Conservation (phyloP, 92 coral and sea anemone species). For the Heteractis magnifica region DNA sequence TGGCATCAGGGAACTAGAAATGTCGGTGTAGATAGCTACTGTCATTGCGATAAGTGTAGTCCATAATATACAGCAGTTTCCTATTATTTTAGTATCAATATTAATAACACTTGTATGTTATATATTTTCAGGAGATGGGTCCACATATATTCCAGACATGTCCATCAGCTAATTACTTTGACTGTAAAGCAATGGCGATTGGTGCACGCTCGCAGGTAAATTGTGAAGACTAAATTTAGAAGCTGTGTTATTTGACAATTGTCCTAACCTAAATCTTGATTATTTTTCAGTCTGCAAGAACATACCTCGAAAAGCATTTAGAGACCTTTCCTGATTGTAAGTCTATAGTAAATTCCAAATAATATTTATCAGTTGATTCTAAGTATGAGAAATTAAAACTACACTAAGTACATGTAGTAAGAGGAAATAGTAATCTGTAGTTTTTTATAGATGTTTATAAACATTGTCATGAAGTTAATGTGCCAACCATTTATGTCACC, state of each 20-base stretch:
- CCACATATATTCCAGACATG: slow-evolving; percentile 95
- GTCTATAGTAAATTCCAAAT: slow-evolving; percentile 5
- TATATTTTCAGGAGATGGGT: slow-evolving; percentile 78
- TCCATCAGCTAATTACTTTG: slow-evolving; percentile 97
- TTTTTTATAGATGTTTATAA: no score
- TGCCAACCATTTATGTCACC: no score
- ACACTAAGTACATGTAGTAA: no score
- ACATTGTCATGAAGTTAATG: no score
- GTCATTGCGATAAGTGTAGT: neutral
- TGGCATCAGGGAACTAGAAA: neutral
- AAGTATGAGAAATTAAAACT: no score
- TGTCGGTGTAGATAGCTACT: neutral
- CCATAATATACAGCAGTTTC: no score
- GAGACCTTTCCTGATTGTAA: slow-evolving; percentile 84
- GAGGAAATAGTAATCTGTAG: no score
- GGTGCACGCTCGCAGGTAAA: slow-evolving; percentile 99
- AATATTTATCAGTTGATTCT: no score
- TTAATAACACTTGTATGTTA: no score
- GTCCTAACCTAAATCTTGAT: neutral
- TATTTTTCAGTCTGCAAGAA: slow-evolving; percentile 86
- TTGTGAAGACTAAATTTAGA: neutral
- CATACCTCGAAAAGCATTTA: slow-evolving; percentile 91
- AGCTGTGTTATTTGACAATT: neutral
- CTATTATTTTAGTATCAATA: no score
- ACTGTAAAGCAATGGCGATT: slow-evolving; percentile 99